phyloP scores from a whole-genome alignment of 2,888 invertebrate species.

The Drosophila borealis region DNA sequence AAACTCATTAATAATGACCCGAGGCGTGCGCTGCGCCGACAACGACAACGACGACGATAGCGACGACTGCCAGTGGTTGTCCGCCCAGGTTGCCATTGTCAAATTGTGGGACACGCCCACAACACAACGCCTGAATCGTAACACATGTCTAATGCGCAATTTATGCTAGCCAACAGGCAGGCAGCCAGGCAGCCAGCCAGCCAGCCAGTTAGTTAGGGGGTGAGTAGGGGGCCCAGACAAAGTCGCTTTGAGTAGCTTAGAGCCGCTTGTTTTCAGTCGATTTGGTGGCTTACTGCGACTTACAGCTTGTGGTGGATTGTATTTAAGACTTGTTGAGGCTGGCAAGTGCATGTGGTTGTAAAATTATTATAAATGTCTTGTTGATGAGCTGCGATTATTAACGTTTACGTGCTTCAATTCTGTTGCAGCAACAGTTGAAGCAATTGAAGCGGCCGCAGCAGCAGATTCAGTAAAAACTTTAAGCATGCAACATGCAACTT shows the following conservation, averaged over 20 bases:
- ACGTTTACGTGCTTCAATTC: constrained; percentile 72
- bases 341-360: constrained; percentile 61
- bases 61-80: constrained; percentile 41
- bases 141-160: constrained; percentile 69
- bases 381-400: constrained; percentile 80
- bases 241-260: constrained; percentile 36
- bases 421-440: constrained; percentile 25
- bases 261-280: constrained; percentile 58
- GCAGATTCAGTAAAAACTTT: constrained; percentile 17
- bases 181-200: neutral
- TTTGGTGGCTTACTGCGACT: constrained; percentile 54
- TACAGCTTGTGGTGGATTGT: constrained; percentile 36
- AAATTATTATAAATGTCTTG: constrained; percentile 78
- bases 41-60: constrained; percentile 25
- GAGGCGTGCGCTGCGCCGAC: constrained; percentile 47
- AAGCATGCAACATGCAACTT: constrained; percentile 61
- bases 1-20: constrained; percentile 78
- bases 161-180: constrained; percentile 56
- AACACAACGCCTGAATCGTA: constrained; percentile 50
- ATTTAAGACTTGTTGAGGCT: constrained; percentile 14
- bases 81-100: constrained; percentile 64
- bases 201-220: neutral
- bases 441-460: neutral
- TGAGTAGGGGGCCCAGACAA: neutral
- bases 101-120: constrained; percentile 70